Evolutionary conservation across 2,797 vertebrate genomes (phyloP).

Genomic region (Carapus acus): DNA sequence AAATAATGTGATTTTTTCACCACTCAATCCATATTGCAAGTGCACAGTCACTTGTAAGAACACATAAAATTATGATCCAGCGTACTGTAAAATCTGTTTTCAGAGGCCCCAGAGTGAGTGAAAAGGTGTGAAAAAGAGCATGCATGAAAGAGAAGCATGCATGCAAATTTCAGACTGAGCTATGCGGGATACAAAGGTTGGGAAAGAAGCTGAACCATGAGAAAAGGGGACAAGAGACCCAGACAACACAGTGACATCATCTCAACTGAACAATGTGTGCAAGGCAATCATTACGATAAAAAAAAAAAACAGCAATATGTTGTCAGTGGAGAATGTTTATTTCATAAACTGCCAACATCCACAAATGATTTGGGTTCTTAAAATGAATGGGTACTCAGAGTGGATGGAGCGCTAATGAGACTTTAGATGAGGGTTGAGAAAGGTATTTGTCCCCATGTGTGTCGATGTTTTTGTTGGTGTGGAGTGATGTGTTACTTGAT

Average conservation of each 20-base stretch:
- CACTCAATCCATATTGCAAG: background rate
- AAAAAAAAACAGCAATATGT: constrained; percentile 58
- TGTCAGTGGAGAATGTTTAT: constrained; percentile 72
- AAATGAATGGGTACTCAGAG: constrained; percentile 27
- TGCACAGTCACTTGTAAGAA: background rate
- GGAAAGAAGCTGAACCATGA: background rate
- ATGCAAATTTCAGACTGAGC: constrained; percentile 34
- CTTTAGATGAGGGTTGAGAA: constrained; percentile 29
- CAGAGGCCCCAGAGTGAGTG: no score
- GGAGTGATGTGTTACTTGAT: constrained; percentile 27
- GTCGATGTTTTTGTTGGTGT: constrained; percentile 50
- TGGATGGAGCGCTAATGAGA: constrained; percentile 25
- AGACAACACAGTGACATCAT: constrained; percentile 8
- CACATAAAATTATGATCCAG: constrained; percentile 12
- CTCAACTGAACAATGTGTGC: constrained; percentile 18
- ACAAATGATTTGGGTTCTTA: constrained; percentile 48
- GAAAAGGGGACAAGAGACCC: background rate
- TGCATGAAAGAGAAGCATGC: constrained; percentile 44
- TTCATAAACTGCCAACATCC: constrained; percentile 61
- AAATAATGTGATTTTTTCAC: constrained; percentile 21
- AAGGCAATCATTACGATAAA: background rate
- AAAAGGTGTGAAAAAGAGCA: constrained; percentile 24
- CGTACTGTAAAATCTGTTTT: constrained; percentile 10
- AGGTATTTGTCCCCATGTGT: constrained; percentile 15
- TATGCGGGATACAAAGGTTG: constrained; percentile 19